Evolutionary conservation across 2,888 invertebrate species (phyloP), one percentile per base, ranked within the genome.

Genomic region (Thelaira solivaga): DNA sequence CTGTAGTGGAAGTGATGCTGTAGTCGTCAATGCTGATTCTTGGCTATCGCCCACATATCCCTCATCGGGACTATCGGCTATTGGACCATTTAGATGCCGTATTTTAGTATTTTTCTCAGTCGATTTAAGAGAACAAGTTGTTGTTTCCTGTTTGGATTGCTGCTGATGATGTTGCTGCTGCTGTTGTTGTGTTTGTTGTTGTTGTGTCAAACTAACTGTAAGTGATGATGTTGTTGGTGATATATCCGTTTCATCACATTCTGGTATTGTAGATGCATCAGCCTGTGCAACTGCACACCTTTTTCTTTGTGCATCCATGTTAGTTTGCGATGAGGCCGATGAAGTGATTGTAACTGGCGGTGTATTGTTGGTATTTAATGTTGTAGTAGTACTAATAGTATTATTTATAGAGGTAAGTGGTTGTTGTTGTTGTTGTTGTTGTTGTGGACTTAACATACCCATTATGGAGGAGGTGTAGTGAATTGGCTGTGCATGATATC

Each of bases 31-130:
- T 6, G 55, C 0, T 16, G 92, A 92, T 85, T 92, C 92, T 57
- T 90, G 90, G 26, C 89, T 91, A 82, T 95, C 96, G 39, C 95
- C 96, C 65, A 95, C 96, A 88, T 96, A 96, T 16, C 95, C 96
- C 89, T 96, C 96, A 86, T 96, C 96, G 36, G 95, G 95, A 88
- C 95, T 95, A 85, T 95, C 95, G 16, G 94, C 93, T 83, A 91
- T 82, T n/a, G 90, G 90, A 53, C 88, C 88, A 39, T 86, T 86
- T 61, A 89, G 82, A 80, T 89, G 89, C 81, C 90, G 85, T 89
- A 92, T 83, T 90, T 90, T 88, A 89, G 91, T 82, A 88, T 89
- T 81, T 89, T 91, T 83, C 36, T 84, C 80, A 11, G 53, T 72
- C 11, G 61, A 67, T 13, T 69, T 69, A 11, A 80, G 64, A 16